A percentile compares a stretch with the other conserved stretches of the same genome.
Evolutionary conservation across 2,888 invertebrate genomes (phyloP).

Genomic region (Iselma pallidipennis): DNA sequence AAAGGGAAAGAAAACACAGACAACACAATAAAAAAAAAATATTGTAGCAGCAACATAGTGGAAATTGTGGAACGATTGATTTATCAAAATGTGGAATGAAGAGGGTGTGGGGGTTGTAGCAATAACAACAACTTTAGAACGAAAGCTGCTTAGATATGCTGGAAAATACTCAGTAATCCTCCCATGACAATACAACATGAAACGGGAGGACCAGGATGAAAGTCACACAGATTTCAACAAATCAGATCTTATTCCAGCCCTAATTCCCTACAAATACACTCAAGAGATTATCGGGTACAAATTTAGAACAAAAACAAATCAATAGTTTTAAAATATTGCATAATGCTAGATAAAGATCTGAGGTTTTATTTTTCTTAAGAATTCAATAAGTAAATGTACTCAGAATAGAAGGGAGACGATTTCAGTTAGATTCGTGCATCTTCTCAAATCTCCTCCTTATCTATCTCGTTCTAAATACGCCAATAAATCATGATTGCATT

Average conservation of each 20-base stretch:
- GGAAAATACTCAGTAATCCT: neutral
- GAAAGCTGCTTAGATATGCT: neutral
- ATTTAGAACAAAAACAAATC: too few species aligned
- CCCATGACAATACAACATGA: neutral
- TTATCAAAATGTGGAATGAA: neutral
- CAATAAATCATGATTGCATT: conserved; percentile 40
- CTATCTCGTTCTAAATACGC: conserved; percentile 33
- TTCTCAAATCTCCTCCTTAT: conserved; percentile 28
- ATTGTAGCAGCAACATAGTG: too few species aligned
- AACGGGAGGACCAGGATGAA: neutral
- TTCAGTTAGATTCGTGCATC: neutral
- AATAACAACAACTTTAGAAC: too few species aligned
- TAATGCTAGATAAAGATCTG: too few species aligned
- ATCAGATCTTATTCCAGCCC: neutral
- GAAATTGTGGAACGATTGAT: too few species aligned
- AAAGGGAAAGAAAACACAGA: too few species aligned
- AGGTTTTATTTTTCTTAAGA: neutral
- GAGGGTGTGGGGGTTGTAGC: neutral
- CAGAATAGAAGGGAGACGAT: neutral
- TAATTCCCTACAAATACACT: neutral
- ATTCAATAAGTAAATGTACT: neutral
- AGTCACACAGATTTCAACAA: neutral
- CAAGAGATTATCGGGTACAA: too few species aligned
- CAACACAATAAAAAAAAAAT: too few species aligned
- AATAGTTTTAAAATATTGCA: too few species aligned